phyloP scores from a whole-genome alignment of 2,888 invertebrate species.

The Alcis repandata region DNA sequence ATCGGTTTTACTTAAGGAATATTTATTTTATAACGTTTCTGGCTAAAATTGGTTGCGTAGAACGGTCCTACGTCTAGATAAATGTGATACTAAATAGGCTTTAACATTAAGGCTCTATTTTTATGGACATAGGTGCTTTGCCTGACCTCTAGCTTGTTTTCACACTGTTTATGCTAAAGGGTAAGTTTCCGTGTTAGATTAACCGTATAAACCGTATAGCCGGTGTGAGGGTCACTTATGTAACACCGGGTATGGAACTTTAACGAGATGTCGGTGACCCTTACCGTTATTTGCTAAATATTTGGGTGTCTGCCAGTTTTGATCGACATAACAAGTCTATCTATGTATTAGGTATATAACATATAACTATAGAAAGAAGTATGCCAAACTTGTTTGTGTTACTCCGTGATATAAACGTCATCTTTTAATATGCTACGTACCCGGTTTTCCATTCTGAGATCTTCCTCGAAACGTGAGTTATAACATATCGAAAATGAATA shows the following conservation, averaged over 20 bases:
- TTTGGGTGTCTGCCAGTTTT: slow-evolving; percentile 13
- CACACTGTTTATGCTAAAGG: neutral
- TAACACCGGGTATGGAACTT: slow-evolving; percentile 2
- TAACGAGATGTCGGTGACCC: slow-evolving; percentile 12
- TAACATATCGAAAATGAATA: slow-evolving; percentile 23
- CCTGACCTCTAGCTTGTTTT: slow-evolving; percentile 4
- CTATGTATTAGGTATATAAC: no score
- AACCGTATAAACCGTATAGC: neutral
- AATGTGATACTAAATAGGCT: slow-evolving; percentile 38
- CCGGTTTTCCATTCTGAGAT: neutral
- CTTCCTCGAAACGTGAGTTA: slow-evolving; percentile 2
- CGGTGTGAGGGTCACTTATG: neutral
- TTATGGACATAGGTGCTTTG: slow-evolving; percentile 2
- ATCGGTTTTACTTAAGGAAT: slow-evolving; percentile 58
- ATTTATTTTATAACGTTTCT: slow-evolving; percentile 52
- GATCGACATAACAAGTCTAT: neutral
- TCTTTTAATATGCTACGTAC: neutral
- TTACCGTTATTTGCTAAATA: slow-evolving; percentile 10
- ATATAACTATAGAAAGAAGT: no score
- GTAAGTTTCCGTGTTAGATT: slow-evolving; percentile 6
- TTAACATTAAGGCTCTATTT: slow-evolving; percentile 16
- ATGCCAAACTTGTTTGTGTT: neutral
- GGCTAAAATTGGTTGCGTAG: slow-evolving; percentile 23
- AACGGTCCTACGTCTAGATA: slow-evolving; percentile 22
- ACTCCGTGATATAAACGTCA: neutral